These are phyloP conservation scores for Papilio aristodemus DNA, from an alignment of 1,140 invertebrate genomes.

Conservation along the genomic window DNA sequence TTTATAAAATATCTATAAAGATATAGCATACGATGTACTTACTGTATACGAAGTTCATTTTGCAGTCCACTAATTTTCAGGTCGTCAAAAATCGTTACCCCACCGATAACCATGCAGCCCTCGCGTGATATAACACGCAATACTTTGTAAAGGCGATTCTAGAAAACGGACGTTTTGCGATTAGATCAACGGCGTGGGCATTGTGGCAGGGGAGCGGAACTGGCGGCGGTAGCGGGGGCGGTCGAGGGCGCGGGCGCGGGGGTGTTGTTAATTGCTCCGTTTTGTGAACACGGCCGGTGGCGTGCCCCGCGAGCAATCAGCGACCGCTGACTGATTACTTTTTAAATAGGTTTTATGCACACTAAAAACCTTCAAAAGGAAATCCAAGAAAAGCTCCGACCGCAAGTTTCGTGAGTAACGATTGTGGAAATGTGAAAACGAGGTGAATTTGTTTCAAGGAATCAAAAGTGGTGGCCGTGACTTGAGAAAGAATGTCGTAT, in stretches of 20 bases:
- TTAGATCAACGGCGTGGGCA: slow-evolving; percentile 68
- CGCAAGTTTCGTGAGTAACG: slow-evolving; percentile 47
- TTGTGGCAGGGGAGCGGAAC: slow-evolving; percentile 44
- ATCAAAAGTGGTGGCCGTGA: slow-evolving; percentile 47
- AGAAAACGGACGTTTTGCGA: slow-evolving; percentile 80
- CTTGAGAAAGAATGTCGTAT: slow-evolving; percentile 10
- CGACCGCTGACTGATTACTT: slow-evolving; percentile 77
- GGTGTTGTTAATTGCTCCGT: slow-evolving; percentile 78
- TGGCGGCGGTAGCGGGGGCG: slow-evolving; percentile 31
- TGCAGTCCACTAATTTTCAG: slow-evolving; percentile 15
- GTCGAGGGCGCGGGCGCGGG: slow-evolving; percentile 20
- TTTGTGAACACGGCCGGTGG: slow-evolving; percentile 78
- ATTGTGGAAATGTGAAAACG: slow-evolving; percentile 47
- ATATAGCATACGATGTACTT: not conserved
- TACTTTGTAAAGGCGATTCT: slow-evolving; percentile 77
- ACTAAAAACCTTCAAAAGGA: slow-evolving; percentile 71
- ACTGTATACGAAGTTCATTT: not conserved
- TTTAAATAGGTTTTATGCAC: slow-evolving; percentile 79
- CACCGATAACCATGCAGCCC: slow-evolving; percentile 20
- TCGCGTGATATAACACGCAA: slow-evolving; percentile 67
- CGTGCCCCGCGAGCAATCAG: slow-evolving; percentile 75
- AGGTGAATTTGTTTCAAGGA: slow-evolving; percentile 53
- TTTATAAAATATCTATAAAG: not conserved
- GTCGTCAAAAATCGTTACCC: slow-evolving; percentile 22
- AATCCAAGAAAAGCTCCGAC: slow-evolving; percentile 59